A percentile compares a stretch with the other conserved stretches of the same genome.
These are phyloP conservation scores for Nilaparvata lugens DNA, from an alignment of 1,140 invertebrate genomes.

Conservation along the genomic window DNA sequence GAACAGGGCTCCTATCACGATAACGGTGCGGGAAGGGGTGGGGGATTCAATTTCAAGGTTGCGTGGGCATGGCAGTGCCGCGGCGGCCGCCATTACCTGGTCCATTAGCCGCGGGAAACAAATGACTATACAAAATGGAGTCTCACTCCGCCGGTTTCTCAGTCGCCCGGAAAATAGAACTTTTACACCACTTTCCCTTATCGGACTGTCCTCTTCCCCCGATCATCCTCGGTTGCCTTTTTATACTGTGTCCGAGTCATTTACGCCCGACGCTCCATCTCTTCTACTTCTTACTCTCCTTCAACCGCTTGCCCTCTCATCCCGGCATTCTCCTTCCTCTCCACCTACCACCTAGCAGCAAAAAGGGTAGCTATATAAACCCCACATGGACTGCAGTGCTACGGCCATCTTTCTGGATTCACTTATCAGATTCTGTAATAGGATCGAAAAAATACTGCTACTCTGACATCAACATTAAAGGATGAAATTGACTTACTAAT, in stretches of 20 bases:
- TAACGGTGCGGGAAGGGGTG: not conserved
- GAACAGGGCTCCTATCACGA: not conserved
- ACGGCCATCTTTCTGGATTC: no score
- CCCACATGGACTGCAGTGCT: no score
- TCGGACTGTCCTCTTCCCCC: not conserved
- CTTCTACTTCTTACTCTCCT: not conserved
- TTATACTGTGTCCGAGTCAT: not conserved
- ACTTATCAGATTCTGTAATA: no score
- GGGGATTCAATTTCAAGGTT: slow-evolving; percentile 2
- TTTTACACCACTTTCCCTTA: slow-evolving; percentile 3
- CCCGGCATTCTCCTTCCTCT: no score
- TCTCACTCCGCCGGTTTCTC: not conserved
- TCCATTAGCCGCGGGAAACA: slow-evolving; percentile 2
- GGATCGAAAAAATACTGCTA: no score
- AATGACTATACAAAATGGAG: slow-evolving; percentile 2
- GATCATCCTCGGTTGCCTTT: not conserved
- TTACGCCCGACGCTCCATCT: not conserved
- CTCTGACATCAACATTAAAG: no score
- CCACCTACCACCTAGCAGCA: no score
- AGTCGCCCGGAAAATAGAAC: slow-evolving; percentile 1
- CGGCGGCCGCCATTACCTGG: not conserved
- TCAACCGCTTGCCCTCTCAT: no score
- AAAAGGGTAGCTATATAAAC: no score
- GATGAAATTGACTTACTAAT: no score
- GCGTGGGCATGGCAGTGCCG: not conserved